phyloP scores from a whole-genome alignment of 1,140 invertebrate species.

The Epicauta chinensis region DNA sequence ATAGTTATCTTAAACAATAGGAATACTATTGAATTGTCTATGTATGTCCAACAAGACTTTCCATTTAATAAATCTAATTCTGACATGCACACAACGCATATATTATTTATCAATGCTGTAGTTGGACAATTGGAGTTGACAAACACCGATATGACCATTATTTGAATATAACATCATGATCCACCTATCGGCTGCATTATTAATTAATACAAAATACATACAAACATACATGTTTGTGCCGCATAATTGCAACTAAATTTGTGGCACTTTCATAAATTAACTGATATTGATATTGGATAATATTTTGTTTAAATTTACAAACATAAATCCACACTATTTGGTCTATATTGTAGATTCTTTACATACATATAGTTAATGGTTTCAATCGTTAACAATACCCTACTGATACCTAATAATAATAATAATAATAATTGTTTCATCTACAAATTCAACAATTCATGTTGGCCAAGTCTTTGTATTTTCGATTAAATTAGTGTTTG shows the following conservation, averaged over 20 bases:
- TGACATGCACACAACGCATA: slow-evolving; percentile 32
- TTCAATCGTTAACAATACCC: no score
- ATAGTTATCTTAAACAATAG: neutral
- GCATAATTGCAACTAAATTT: slow-evolving; percentile 39
- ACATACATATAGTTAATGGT: slow-evolving; percentile 18
- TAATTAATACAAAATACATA: slow-evolving; percentile 40
- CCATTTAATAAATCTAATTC: slow-evolving; percentile 32
- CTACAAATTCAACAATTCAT: no score
- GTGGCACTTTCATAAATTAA: slow-evolving; percentile 40
- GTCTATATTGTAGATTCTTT: slow-evolving; percentile 11
- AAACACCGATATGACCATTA: slow-evolving; percentile 34
- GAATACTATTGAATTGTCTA: no score
- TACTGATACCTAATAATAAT: no score
- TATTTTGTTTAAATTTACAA: slow-evolving; percentile 39
- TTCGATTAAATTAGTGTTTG: no score
- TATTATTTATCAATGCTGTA: slow-evolving; percentile 31
- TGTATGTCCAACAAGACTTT: slow-evolving; percentile 23
- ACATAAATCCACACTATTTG: slow-evolving; percentile 31
- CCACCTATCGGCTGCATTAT: slow-evolving; percentile 36
- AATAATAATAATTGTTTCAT: no score
- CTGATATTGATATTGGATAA: slow-evolving; percentile 38
- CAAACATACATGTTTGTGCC: slow-evolving; percentile 33
- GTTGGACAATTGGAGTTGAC: slow-evolving; percentile 34
- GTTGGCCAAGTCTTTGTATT: no score
- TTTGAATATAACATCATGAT: slow-evolving; percentile 37